Conservation (phyloP, 2,888 invertebrate genomes). For the Melanophora roralis region DNA sequence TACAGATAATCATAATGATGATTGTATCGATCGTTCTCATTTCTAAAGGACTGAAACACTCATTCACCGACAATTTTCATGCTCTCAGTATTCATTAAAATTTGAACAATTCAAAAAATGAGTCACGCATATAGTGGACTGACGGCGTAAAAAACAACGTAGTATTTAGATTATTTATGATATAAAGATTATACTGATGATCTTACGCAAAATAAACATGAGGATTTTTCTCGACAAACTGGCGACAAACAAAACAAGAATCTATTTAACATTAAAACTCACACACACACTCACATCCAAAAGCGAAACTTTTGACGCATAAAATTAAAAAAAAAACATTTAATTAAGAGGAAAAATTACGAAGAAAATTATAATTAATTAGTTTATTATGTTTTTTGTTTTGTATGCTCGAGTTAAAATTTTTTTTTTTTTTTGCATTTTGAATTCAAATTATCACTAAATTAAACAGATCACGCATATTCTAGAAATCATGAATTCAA, state of each 20-base stretch:
- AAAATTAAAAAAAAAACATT: conserved; percentile 37
- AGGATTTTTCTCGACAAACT: conserved; percentile 52
- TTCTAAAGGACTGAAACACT: conserved; percentile 10
- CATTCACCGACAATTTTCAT: background rate
- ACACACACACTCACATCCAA: background rate
- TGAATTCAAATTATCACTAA: conserved; percentile 27
- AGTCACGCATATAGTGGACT: conserved; percentile 6
- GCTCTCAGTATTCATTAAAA: conserved; percentile 20
- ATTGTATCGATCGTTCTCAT: conserved; percentile 13
- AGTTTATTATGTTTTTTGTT: background rate
- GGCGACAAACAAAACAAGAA: conserved; percentile 40
- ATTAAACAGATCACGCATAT: conserved; percentile 41
- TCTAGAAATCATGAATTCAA: conserved; percentile 17
- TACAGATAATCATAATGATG: background rate
- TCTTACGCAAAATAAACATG: conserved; percentile 42
- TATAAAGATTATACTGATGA: background rate
- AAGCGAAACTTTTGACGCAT: conserved; percentile 44
- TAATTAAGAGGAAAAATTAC: conserved; percentile 4
- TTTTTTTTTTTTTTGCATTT: conserved; percentile 1
- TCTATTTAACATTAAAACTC: background rate
- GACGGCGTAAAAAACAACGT: background rate
- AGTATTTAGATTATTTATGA: conserved; percentile 4
- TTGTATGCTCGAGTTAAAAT: background rate
- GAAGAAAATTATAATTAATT: conserved; percentile 1
- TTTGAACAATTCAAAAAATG: conserved; percentile 14